Evolutionary conservation across 2,888 invertebrate species (phyloP), one percentile per base, ranked within the genome.

Genomic region (Sesamia inferens): DNA sequence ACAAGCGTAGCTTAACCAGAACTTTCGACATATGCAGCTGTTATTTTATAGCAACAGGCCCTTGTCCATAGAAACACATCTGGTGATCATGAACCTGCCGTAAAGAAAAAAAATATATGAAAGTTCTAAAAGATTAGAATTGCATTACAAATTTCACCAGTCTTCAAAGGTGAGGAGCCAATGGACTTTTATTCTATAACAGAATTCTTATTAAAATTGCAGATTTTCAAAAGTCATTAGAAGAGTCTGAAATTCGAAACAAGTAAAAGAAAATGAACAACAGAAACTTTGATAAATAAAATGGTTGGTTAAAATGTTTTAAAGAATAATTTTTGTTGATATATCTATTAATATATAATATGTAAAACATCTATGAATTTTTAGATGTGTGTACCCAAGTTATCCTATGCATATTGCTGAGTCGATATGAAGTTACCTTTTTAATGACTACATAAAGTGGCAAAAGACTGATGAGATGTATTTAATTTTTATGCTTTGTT

Each of bases 151-250:
- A 58, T 55, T 47, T 44, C 51, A 65, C 65, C 61, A 66, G 19
- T 65, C 7, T 65, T 68, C 68, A 57, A 75, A 78, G 31, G 16
- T n/a, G 74, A 68, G 24, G 7, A 75, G 24, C 39, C 7, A 66
- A 75, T 31, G 31, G 31, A 31, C 31, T 65, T 61, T 62, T 13
- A 31, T 13, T 48, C 16, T 74, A 47, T 24, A 31, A 48, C 48
- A 44, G n/a, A 31, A 77, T 11, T 79, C 63, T 79, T 58, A 63
- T 63, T 55, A 31, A 47, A 57, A 58, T 67, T 62, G 47, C 44
- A 68, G 51, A 47, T 68, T 76, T 66, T 57, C 7, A 55, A 64
- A 66, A 22, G 42, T 54, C 47, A 42, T 54, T 22, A 48, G 4
- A 19, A 11, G 48, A 64, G 13, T 74, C 7, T 65, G 19, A 54